Evolutionary conservation across 2,888 invertebrate species (phyloP).

Genomic region (Papilio protenor): DNA sequence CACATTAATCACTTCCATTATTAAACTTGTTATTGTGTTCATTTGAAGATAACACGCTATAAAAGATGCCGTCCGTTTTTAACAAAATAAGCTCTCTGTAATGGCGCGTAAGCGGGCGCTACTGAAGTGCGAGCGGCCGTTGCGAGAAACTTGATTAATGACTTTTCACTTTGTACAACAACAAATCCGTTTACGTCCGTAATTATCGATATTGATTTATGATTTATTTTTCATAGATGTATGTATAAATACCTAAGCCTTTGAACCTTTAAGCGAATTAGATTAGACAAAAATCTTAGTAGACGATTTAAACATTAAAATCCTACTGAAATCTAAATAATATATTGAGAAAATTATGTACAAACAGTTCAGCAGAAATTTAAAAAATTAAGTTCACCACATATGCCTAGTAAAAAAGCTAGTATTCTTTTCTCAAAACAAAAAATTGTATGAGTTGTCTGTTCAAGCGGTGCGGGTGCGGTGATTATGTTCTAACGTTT

Average conservation of each 20-base stretch:
- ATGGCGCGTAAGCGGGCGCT: constrained; percentile 76
- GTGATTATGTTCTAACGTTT: not conserved
- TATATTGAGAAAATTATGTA: too few species aligned
- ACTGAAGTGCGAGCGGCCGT: constrained; percentile 61
- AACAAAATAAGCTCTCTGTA: constrained; percentile 82
- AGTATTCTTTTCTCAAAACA: not conserved
- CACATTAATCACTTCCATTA: constrained; percentile 83
- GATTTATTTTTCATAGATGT: constrained; percentile 36
- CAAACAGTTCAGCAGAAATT: too few species aligned
- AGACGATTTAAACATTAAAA: not conserved
- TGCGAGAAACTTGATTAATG: constrained; percentile 77
- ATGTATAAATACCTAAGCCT: not conserved
- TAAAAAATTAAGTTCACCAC: too few species aligned
- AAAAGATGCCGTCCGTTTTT: constrained; percentile 82
- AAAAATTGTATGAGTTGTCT: not conserved
- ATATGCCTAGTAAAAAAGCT: not conserved
- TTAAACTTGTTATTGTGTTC: constrained; percentile 83
- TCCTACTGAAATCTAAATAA: not conserved
- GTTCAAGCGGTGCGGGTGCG: not conserved
- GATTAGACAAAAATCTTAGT: not conserved
- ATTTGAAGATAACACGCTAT: constrained; percentile 83
- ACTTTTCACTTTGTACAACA: constrained; percentile 56
- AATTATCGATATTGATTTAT: constrained; percentile 35
- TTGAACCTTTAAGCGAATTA: not conserved
- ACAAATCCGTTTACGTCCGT: constrained; percentile 62